These are phyloP conservation scores for Percopsis omiscomaycus DNA, from an alignment of 2,797 vertebrate genomes.

Conservation along the genomic window DNA sequence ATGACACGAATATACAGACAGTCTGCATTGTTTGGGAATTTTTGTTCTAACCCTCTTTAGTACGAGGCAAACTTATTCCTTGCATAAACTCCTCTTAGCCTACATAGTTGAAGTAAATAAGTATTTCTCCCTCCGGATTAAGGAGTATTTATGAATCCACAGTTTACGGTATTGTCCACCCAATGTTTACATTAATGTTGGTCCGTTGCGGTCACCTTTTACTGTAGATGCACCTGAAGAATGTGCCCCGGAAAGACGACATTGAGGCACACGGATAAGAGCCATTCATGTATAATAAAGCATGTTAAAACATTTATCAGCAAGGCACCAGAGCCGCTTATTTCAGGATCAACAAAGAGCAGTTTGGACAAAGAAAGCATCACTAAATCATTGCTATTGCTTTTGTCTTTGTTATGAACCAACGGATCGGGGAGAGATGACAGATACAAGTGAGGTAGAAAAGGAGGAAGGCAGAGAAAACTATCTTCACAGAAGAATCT, in stretches of 20 bases:
- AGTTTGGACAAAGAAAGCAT: slow-evolving; percentile 41
- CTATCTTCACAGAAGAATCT: not conserved
- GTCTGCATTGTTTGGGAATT: not conserved
- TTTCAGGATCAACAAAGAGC: slow-evolving; percentile 53
- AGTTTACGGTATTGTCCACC: slow-evolving; percentile 30
- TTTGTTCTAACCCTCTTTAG: not conserved
- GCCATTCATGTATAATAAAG: slow-evolving; percentile 67
- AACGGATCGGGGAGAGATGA: slow-evolving; percentile 15
- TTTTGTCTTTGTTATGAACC: slow-evolving; percentile 30
- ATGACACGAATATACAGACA: no score
- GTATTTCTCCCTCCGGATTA: slow-evolving; percentile 41
- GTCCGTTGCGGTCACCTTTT: slow-evolving; percentile 9
- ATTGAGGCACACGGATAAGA: slow-evolving; percentile 47
- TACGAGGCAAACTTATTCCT: slow-evolving; percentile 12
- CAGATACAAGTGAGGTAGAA: slow-evolving; percentile 1
- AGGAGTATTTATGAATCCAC: slow-evolving; percentile 36
- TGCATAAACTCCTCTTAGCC: slow-evolving; percentile 29
- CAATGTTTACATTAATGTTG: slow-evolving; percentile 21
- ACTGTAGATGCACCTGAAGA: slow-evolving; percentile 19
- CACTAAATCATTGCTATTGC: slow-evolving; percentile 40
- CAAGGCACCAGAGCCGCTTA: slow-evolving; percentile 45
- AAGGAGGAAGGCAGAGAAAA: slow-evolving; percentile 6
- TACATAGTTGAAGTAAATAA: slow-evolving; percentile 40
- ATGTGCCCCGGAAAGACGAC: slow-evolving; percentile 24
- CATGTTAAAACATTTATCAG: slow-evolving; percentile 66